These are phyloP conservation scores for Orthonevra nobilis DNA, from an alignment of 2,888 invertebrate genomes.

Conservation along the genomic window DNA sequence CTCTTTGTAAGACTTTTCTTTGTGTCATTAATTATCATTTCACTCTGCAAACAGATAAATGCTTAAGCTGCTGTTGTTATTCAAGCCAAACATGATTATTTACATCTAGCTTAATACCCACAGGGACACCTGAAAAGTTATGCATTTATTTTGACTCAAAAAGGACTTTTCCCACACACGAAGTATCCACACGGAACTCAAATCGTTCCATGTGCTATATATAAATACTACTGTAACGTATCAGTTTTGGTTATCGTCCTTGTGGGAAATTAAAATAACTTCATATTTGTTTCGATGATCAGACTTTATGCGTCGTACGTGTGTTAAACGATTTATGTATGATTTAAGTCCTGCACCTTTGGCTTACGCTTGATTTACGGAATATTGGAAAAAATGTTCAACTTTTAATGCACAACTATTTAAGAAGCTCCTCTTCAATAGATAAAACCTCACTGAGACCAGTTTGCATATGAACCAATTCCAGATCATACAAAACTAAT, in stretches of 20 bases:
- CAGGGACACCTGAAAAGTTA: constrained; percentile 2
- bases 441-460: too few species aligned
- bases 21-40: too few species aligned
- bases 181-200: not conserved
- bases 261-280: constrained; percentile 44
- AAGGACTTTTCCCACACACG: too few species aligned
- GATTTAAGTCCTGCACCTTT: not conserved
- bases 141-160: not conserved
- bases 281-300: constrained; percentile 42
- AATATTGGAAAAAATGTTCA: too few species aligned
- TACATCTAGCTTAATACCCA: constrained; percentile 4
- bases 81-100: not conserved
- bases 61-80: not conserved
- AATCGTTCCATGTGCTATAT: not conserved
- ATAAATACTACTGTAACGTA: not conserved
- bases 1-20: too few species aligned
- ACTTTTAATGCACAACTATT: too few species aligned
- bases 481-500: too few species aligned
- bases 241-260: constrained; percentile 15
- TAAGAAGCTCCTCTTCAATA: too few species aligned
- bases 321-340: constrained; percentile 44
- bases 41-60: too few species aligned
- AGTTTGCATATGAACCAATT: too few species aligned
- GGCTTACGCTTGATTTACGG: constrained; percentile 8
- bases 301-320: constrained; percentile 44